A percentile compares a stretch with the other conserved stretches of the same genome.
These are phyloP conservation scores for Cliona cf. orientalis DNA, from an alignment of 37 sponge, comb jelly and placozoan genomes.

Conservation along the genomic window DNA sequence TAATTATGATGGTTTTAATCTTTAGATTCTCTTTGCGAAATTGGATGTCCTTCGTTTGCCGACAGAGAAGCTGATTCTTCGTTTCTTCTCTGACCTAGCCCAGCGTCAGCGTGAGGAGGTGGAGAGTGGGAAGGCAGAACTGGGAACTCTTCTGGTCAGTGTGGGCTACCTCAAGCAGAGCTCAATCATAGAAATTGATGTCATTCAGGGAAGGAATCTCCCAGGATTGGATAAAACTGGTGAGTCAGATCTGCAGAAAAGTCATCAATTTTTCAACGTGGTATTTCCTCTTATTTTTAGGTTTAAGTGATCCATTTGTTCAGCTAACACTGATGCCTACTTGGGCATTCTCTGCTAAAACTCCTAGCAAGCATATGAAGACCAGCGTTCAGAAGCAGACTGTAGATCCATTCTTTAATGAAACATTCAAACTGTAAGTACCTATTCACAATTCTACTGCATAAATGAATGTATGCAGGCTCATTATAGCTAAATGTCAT, in stretches of 20 bases:
- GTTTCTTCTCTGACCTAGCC: conserved; percentile 43
- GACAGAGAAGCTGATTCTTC: conserved; percentile 26
- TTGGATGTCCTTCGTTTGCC: conserved; percentile 19
- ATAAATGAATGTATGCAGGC: no score
- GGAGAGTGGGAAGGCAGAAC: background rate
- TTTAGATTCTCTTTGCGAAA: conserved; percentile 5
- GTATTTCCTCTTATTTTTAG: no score
- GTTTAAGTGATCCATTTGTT: conserved; percentile 65
- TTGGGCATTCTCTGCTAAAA: conserved; percentile 11
- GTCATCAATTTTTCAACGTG: no score
- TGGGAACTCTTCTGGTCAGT: conserved; percentile 34
- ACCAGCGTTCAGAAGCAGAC: conserved; percentile 38
- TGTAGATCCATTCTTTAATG: conserved; percentile 58
- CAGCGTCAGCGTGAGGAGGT: background rate
- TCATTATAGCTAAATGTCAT: no score
- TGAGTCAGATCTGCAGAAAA: no score
- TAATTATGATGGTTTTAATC: no score
- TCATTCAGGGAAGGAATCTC: conserved; percentile 19
- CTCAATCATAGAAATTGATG: conserved; percentile 4
- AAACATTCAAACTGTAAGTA: conserved; percentile 56
- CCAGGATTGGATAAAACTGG: conserved; percentile 45
- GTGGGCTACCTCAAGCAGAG: conserved; percentile 30
- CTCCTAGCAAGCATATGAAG: conserved; percentile 14
- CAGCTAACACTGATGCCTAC: conserved; percentile 29
- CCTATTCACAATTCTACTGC: no score